phyloP scores from a whole-genome alignment of 2,797 vertebrate genomes.

The Artibeus jamaicensis region DNA sequence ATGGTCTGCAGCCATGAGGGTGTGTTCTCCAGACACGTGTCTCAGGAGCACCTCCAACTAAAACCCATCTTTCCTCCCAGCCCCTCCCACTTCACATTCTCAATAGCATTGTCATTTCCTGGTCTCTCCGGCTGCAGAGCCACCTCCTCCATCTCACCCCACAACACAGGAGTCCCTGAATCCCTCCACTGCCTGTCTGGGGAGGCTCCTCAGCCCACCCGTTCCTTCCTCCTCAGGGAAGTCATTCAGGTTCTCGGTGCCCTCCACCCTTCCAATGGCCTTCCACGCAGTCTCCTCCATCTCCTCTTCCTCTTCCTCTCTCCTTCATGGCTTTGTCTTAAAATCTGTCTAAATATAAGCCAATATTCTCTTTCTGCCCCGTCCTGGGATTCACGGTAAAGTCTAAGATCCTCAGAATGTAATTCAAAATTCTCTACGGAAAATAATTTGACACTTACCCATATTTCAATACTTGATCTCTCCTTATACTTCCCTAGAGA shows the following conservation, averaged over 20 bases:
- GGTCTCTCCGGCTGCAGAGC: not conserved
- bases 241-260: not conserved
- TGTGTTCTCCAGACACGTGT: not conserved
- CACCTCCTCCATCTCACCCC: not conserved
- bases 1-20: not conserved
- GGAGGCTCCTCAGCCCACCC: not conserved
- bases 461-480: not conserved
- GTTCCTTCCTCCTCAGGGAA: not conserved
- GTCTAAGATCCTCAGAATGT: not conserved
- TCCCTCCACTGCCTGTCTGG: not conserved
- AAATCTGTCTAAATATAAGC: not conserved
- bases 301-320: not conserved
- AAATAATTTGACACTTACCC: not conserved
- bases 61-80: not conserved
- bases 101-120: not conserved
- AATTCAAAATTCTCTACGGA: not conserved
- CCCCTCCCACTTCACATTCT: not conserved
- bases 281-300: not conserved
- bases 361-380: not conserved
- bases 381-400: not conserved
- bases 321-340: not conserved
- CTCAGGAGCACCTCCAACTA: not conserved
- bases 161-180: not conserved
- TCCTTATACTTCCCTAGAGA: not conserved
- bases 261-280: not conserved